A percentile compares a stretch with the other conserved stretches of the same genome.
These are phyloP conservation scores for Thamnaconus septentrionalis DNA, from an alignment of 2,113 vertebrate genomes.

Conservation along the genomic window DNA sequence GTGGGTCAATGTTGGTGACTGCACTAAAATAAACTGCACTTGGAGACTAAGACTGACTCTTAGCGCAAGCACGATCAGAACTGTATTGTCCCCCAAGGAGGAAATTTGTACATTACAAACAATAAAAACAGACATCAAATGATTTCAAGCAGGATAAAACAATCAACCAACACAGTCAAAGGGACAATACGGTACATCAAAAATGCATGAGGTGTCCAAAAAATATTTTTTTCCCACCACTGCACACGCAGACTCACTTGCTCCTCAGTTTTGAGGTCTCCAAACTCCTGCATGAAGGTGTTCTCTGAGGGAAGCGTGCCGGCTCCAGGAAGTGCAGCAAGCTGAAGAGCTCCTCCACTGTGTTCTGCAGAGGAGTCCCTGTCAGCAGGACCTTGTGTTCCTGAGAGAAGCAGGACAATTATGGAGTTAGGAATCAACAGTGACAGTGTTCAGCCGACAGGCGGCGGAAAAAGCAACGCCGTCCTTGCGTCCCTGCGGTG, in stretches of 20 bases:
- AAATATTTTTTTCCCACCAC: background rate
- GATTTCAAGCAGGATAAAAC: background rate
- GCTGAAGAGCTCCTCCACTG: slow-evolving; percentile 96
- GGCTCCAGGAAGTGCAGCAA: slow-evolving; percentile 97
- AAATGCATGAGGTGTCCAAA: background rate
- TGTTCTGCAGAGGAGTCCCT: slow-evolving; percentile 96
- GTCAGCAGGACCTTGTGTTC: slow-evolving; percentile 97
- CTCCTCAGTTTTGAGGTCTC: slow-evolving; percentile 96
- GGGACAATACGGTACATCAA: too few species aligned
- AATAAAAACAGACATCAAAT: too few species aligned
- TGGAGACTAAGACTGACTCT: too few species aligned
- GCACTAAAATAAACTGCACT: too few species aligned
- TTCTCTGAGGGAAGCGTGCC: slow-evolving; percentile 89
- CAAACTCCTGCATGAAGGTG: slow-evolving; percentile 98
- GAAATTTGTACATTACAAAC: too few species aligned
- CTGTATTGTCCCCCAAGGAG: too few species aligned
- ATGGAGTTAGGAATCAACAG: too few species aligned
- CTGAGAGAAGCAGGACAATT: slow-evolving; percentile 63
- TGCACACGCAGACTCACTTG: slow-evolving; percentile 76
- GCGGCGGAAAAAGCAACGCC: too few species aligned
- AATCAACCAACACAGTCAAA: too few species aligned
- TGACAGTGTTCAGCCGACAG: too few species aligned
- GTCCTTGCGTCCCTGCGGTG: too few species aligned
- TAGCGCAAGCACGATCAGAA: too few species aligned
- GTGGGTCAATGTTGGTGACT: background rate